Percentiles rank a stretch among this genome's conserved stretches.
phyloP scores from a whole-genome alignment of 2,113 vertebrate genomes.

The Amazona guildingii region DNA sequence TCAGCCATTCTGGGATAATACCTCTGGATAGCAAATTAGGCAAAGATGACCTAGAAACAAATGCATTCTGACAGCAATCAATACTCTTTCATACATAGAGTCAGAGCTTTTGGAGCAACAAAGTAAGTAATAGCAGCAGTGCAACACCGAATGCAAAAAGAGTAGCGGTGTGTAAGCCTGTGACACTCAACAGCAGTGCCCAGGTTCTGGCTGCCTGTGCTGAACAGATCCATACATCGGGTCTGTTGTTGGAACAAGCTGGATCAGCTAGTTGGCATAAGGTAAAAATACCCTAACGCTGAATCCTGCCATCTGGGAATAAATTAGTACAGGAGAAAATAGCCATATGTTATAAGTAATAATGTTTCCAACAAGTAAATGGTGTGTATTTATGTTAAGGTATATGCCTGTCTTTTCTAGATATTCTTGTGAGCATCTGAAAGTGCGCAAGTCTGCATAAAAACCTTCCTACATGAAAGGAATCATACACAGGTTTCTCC shows the following conservation, averaged over 20 bases:
- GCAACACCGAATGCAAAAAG: background rate
- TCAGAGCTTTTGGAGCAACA: background rate
- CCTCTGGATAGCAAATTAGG: background rate
- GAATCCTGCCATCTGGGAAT: background rate
- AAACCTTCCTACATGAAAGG: constrained; percentile 6
- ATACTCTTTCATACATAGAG: background rate
- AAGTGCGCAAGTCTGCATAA: background rate
- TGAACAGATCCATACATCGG: background rate
- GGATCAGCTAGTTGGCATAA: background rate
- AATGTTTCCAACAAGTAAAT: background rate
- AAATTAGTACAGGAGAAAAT: background rate
- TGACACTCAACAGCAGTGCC: background rate
- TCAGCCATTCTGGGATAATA: background rate
- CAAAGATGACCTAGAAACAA: background rate
- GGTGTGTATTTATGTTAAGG: background rate
- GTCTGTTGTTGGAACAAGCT: background rate
- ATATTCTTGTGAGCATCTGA: background rate
- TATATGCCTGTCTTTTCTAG: background rate
- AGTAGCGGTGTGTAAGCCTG: background rate
- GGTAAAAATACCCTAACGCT: background rate
- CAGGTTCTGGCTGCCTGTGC: background rate
- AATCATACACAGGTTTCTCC: constrained; percentile 14
- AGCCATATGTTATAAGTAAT: background rate
- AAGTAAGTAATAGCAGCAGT: background rate
- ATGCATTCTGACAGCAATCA: background rate